These are phyloP conservation scores for Melipona beecheii DNA, from an alignment of 2,888 invertebrate species.

Conservation along the genomic window DNA sequence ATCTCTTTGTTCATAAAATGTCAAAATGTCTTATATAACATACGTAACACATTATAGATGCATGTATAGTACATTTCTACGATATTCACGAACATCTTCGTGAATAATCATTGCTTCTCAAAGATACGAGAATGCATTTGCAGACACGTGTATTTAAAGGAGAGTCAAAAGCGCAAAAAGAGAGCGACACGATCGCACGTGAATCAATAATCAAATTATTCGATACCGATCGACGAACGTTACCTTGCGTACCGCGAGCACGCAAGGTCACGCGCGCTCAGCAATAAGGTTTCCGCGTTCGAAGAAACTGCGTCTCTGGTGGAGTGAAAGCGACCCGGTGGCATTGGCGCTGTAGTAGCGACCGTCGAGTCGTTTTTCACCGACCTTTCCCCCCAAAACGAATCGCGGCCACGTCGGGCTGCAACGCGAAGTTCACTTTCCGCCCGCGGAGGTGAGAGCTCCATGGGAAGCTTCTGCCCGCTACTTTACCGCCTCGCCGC, in stretches of 20 bases:
- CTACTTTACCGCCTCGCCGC: slow-evolving; percentile 70
- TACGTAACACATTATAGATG: too few species aligned
- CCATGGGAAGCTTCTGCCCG: slow-evolving; percentile 83
- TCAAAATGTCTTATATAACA: too few species aligned
- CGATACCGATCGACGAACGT: background rate
- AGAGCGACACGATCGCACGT: background rate
- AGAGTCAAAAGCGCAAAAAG: background rate
- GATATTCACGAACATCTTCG: too few species aligned
- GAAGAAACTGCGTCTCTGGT: slow-evolving; percentile 56
- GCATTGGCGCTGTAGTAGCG: slow-evolving; percentile 75
- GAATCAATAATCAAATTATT: background rate
- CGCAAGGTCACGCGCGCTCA: slow-evolving; percentile 43
- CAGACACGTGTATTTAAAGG: background rate
- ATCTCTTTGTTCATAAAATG: too few species aligned
- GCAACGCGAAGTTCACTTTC: slow-evolving; percentile 79
- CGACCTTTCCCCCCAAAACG: slow-evolving; percentile 79
- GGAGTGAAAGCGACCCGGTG: slow-evolving; percentile 77
- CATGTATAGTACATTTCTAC: too few species aligned
- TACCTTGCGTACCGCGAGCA: background rate
- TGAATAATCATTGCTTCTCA: too few species aligned
- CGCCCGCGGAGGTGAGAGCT: slow-evolving; percentile 84
- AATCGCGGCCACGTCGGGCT: slow-evolving; percentile 71
- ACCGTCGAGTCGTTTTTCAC: slow-evolving; percentile 73
- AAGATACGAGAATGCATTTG: too few species aligned
- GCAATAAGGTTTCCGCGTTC: slow-evolving; percentile 34